Conservation (phyloP, 1,140 invertebrate genomes). For the Plectus sambesii region DNA sequence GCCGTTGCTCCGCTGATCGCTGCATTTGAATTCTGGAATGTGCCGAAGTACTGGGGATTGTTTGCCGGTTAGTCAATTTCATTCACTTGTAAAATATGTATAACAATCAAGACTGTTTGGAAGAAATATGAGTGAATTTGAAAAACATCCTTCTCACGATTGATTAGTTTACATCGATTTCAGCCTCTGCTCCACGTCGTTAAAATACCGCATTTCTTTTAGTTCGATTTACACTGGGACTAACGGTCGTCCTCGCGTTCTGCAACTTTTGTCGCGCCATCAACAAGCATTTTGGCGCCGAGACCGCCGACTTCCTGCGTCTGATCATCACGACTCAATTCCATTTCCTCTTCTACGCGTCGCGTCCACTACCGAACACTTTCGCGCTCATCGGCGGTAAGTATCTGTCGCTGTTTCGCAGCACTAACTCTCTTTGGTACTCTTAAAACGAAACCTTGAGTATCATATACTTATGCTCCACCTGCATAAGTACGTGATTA, state of each 20-base stretch:
- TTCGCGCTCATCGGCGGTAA: constrained; percentile 82
- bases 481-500: too few relatives aligned
- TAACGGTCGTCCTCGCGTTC: constrained; percentile 63
- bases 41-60: constrained; percentile 76
- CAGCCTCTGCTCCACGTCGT: neutral
- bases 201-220: constrained; percentile 28
- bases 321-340: constrained; percentile 79
- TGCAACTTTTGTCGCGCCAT: constrained; percentile 60
- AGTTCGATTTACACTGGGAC: constrained; percentile 70
- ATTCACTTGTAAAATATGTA: too few relatives aligned
- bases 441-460: too few relatives aligned
- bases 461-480: too few relatives aligned
- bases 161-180: constrained; percentile 14
- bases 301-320: constrained; percentile 68
- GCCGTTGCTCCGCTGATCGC: constrained; percentile 65
- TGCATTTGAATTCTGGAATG: constrained; percentile 57
- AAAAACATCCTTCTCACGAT: too few relatives aligned
- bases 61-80: constrained; percentile 80
- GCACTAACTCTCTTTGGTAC: neutral
- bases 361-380: constrained; percentile 84
- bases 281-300: constrained; percentile 62
- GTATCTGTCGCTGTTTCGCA: constrained; percentile 22
- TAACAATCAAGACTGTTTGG: too few relatives aligned
- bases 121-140: too few relatives aligned
- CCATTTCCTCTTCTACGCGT: constrained; percentile 94